phyloP scores from a whole-genome alignment of 2,113 vertebrate genomes.

The Coregonus clupeaformis region DNA sequence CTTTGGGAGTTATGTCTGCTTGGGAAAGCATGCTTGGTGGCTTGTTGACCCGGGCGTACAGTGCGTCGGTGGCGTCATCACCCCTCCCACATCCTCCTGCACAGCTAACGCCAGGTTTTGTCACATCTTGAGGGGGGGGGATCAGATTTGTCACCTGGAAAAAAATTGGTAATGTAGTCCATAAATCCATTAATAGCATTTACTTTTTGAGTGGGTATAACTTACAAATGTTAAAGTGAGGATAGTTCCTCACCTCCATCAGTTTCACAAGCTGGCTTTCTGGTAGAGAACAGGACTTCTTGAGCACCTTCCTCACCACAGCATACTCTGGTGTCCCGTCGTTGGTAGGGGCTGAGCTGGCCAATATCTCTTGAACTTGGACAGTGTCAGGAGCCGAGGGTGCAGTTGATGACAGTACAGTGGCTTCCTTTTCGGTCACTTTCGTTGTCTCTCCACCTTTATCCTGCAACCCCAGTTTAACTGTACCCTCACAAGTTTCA shows the following conservation, averaged over 20 bases:
- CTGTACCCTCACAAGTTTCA: conserved; percentile 1
- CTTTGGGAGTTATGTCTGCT: not conserved
- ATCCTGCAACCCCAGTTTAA: not conserved
- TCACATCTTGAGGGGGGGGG: not conserved
- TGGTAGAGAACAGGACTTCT: conserved; percentile 37
- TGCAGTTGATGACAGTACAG: not conserved
- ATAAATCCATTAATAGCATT: not conserved
- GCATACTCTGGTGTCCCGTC: conserved; percentile 44
- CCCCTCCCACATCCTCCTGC: not conserved
- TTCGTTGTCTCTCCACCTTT: not conserved
- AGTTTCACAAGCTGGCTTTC: conserved; percentile 1
- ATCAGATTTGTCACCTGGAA: not conserved
- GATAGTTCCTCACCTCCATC: conserved; percentile 25
- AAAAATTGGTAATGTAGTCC: not conserved
- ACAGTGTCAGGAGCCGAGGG: not conserved
- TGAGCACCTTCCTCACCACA: conserved; percentile 48
- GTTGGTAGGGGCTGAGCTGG: not conserved
- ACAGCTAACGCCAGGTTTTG: not conserved
- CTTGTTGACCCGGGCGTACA: conserved; percentile 55
- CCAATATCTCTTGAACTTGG: not conserved
- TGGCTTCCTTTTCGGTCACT: not conserved
- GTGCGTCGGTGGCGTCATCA: conserved; percentile 5
- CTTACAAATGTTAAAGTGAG: not conserved
- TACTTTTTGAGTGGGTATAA: not conserved
- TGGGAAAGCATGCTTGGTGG: conserved; percentile 7